Conservation (phyloP, 2,113 vertebrate genomes). For the Steatornis caripensis region DNA sequence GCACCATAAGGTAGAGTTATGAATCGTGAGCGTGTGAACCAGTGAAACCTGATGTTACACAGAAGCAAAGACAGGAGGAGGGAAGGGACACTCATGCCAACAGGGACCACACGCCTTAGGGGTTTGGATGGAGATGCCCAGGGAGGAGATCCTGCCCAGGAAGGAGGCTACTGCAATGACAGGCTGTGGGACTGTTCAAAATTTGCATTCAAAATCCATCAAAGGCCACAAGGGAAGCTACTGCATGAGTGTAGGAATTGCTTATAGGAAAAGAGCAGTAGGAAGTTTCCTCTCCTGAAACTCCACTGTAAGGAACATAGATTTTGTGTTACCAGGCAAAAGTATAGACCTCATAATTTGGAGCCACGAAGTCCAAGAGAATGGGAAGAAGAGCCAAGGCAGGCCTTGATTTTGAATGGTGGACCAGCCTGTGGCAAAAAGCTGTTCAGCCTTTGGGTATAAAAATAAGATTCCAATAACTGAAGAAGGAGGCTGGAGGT, state of each 20-base stretch:
- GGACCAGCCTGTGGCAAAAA: not conserved
- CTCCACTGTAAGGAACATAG: not conserved
- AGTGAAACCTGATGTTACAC: not conserved
- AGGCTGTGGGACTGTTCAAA: not conserved
- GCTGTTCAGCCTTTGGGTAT: not conserved
- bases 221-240: not conserved
- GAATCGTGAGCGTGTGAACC: not conserved
- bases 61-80: not conserved
- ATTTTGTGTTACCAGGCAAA: not conserved
- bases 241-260: not conserved
- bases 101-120: accelerated
- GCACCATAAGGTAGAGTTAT: not conserved
- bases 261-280: not conserved
- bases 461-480: not conserved
- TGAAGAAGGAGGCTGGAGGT: not conserved
- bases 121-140: accelerated
- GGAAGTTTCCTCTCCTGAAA: no score
- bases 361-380: not conserved
- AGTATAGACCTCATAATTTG: not conserved
- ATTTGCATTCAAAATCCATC: not conserved
- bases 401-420: not conserved
- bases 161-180: accelerated
- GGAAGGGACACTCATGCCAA: not conserved
- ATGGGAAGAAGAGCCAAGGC: not conserved
- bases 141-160: not conserved